Evolutionary conservation across 2,888 invertebrate genomes (phyloP).

Genomic region (Caenorhabditis panamensis): DNA sequence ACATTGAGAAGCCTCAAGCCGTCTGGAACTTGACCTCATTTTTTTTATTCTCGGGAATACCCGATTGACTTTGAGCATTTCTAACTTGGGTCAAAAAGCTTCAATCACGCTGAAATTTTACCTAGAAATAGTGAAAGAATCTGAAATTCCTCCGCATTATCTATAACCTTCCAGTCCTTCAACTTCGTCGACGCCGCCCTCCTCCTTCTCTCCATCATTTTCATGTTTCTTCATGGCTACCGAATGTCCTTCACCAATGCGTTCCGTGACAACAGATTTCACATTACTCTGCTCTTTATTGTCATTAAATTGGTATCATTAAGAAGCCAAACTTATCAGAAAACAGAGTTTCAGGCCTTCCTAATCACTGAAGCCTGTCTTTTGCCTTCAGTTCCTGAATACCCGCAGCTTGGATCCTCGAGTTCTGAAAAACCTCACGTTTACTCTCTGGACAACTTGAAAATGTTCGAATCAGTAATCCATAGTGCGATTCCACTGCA

Average conservation of each 20-base stretch:
- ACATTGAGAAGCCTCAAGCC: too few relatives aligned
- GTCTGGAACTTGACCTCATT: too few relatives aligned
- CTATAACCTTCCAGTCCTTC: slow-evolving; percentile 37
- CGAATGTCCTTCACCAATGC: slow-evolving; percentile 42
- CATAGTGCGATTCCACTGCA: slow-evolving; percentile 47
- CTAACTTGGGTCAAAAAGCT: too few relatives aligned
- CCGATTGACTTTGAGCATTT: too few relatives aligned
- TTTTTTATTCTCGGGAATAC: too few relatives aligned
- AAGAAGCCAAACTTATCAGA: neutral
- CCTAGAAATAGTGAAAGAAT: too few relatives aligned
- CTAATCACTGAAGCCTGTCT: slow-evolving; percentile 37
- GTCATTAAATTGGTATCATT: slow-evolving; percentile 32
- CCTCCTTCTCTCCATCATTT: slow-evolving; percentile 32
- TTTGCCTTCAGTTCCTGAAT: slow-evolving; percentile 24
- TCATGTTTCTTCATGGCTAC: slow-evolving; percentile 52
- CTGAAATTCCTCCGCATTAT: too few relatives aligned
- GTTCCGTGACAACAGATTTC: slow-evolving; percentile 40
- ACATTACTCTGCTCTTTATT: slow-evolving; percentile 45
- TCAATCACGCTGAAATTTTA: too few relatives aligned
- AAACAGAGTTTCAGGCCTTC: slow-evolving; percentile 35
- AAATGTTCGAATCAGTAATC: slow-evolving; percentile 43
- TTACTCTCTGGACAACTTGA: slow-evolving; percentile 42
- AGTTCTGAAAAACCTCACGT: neutral
- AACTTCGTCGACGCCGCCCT: slow-evolving; percentile 33
- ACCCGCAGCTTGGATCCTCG: slow-evolving; percentile 4